Evolutionary conservation across 2,888 invertebrate species (phyloP), one percentile per base, ranked within the genome.

Genomic region (Baronia brevicornis): DNA sequence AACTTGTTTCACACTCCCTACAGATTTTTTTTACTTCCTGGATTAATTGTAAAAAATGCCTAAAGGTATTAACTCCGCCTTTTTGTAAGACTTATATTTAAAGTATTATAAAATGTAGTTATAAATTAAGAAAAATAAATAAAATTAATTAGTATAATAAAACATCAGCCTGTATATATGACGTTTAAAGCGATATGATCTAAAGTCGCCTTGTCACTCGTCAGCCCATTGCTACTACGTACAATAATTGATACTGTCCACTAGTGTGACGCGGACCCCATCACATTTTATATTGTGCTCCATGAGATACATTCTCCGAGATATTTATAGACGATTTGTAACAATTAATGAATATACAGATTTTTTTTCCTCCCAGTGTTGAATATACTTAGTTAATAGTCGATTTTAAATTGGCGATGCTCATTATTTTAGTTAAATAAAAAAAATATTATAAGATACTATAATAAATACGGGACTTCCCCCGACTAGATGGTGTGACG

Each of bases 161-260:
- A n/a, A n/a, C n/a, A n/a, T n/a, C 72, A 66, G 0, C 52, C 69
- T 70, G 46, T 73, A 60, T 13, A 8, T 12, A 10, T 26, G 30
- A 54, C 58, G 57, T 57, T 45, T 35, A 14, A 27, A 29, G 39
- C 44, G 74, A 74, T 75, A 74, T 61, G 57, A 77, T 75, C 74
- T 74, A 54, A 67, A 64, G 64, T 54, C 52, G 51, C 44, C 57
- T 55, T 72, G 73, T 72, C 70, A 67, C 60, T 67, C 66, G 60
- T 67, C 69, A 65, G 50, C 46, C 43, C 44, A 53, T 53, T 49
- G 66, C 72, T 67, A 63, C 67, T 51, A 60, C 53, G 47, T 54
- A 59, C 50, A 27, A 60, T 71, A 68, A 72, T 73, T 73, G 70
- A 72, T 72, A 63, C 25, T 38, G 35, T 44, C 39, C 46, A 42